These are phyloP conservation scores for Rhipidura dahli DNA, from an alignment of 2,113 vertebrate species.

Conservation along the genomic window DNA sequence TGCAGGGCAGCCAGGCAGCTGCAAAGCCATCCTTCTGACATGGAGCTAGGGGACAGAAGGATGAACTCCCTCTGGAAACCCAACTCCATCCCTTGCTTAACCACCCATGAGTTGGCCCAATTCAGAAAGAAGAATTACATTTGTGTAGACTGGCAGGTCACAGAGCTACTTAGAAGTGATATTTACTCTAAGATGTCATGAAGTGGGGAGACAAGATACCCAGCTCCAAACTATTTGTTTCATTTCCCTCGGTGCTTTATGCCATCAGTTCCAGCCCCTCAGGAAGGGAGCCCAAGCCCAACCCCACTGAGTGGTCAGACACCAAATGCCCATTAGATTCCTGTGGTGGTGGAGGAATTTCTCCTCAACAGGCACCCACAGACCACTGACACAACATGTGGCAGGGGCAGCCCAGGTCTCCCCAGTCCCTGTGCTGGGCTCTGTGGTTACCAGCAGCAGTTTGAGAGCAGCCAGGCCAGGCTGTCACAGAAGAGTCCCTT, in stretches of 20 bases:
- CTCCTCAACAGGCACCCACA: neutral
- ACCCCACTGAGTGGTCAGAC: neutral
- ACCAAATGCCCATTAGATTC: neutral
- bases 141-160: neutral
- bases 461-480: constrained; percentile 7
- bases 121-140: neutral
- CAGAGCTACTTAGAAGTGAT: neutral
- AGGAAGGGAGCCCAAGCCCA: neutral
- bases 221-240: neutral
- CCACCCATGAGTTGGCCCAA: neutral
- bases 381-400: neutral
- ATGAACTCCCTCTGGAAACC: neutral
- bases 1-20: neutral
- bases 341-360: neutral
- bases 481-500: neutral
- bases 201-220: neutral
- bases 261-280: neutral
- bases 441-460: neutral
- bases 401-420: neutral
- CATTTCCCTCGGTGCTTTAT: neutral
- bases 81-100: neutral
- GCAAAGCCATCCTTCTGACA: neutral
- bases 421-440: neutral
- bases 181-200: neutral
- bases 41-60: neutral